Conservation (phyloP, 1,140 invertebrate genomes). For the Mylabris phalerata region DNA sequence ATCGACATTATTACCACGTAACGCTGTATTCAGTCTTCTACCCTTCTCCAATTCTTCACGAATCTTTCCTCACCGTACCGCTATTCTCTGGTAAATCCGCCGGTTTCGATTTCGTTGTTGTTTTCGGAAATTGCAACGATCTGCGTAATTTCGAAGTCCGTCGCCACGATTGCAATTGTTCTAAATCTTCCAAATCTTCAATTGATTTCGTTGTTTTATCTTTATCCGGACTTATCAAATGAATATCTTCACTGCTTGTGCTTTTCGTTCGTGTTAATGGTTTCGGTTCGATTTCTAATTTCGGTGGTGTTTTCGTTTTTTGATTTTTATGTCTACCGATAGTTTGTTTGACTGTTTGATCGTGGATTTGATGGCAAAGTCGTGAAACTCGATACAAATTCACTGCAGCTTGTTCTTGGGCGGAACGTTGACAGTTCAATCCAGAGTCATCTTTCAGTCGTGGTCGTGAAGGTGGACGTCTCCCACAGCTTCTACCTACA, state of each 20-base stretch:
- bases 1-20: constrained; percentile 46
- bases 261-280: constrained; percentile 37
- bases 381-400: constrained; percentile 41
- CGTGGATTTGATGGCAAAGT: constrained; percentile 41
- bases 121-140: constrained; percentile 55
- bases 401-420: constrained; percentile 27
- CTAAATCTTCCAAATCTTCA: constrained; percentile 36
- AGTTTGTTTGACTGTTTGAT: constrained; percentile 34
- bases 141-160: constrained; percentile 50
- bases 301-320: constrained; percentile 25
- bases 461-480: constrained; percentile 45
- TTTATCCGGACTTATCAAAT: constrained; percentile 25
- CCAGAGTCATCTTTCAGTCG: constrained; percentile 26
- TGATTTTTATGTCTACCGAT: constrained; percentile 31
- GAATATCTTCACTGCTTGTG: constrained; percentile 46
- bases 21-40: constrained; percentile 43
- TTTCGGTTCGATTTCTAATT: not conserved
- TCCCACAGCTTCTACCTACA: constrained; percentile 43
- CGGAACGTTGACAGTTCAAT: constrained; percentile 13
- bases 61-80: constrained; percentile 46
- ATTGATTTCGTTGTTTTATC: constrained; percentile 31
- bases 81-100: constrained; percentile 48
- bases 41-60: constrained; percentile 48
- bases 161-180: constrained; percentile 47
- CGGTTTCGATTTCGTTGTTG: constrained; percentile 36